phyloP scores from a whole-genome alignment of 2,888 invertebrate species.

The Therioaphis trifolii region DNA sequence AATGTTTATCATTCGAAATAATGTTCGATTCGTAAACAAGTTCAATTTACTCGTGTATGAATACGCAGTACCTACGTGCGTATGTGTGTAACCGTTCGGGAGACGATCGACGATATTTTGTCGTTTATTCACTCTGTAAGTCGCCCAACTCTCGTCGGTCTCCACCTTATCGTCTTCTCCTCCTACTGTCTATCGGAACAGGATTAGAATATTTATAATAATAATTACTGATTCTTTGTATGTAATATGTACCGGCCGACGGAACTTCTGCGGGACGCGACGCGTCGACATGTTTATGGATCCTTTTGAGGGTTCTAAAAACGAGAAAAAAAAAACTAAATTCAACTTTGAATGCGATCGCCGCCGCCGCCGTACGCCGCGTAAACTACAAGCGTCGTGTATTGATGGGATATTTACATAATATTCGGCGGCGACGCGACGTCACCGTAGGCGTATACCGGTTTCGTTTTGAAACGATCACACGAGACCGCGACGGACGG shows the following conservation, averaged over 20 bases:
- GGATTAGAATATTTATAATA: too few species aligned
- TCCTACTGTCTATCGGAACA: neutral
- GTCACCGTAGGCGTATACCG: conserved; percentile 58
- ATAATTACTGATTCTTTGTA: too few species aligned
- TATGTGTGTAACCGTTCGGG: too few species aligned
- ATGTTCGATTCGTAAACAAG: conserved; percentile 34
- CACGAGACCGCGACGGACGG: conserved; percentile 24
- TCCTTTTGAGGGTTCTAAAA: conserved; percentile 5
- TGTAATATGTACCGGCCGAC: conserved; percentile 24
- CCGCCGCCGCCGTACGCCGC: conserved; percentile 13
- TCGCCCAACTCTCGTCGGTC: conserved; percentile 31
- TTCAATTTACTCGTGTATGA: conserved; percentile 20
- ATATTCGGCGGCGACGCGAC: conserved; percentile 57
- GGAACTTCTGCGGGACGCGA: conserved; percentile 59
- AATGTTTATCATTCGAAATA: conserved; percentile 20
- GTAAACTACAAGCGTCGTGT: too few species aligned
- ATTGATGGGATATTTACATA: conserved; percentile 58
- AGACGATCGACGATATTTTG: too few species aligned
- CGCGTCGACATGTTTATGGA: conserved; percentile 60
- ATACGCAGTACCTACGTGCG: too few species aligned
- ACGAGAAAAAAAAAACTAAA: conserved; percentile 13
- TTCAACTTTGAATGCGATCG: conserved; percentile 45
- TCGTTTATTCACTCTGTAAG: too few species aligned
- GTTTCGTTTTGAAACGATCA: conserved; percentile 46
- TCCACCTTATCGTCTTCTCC: neutral